Evolutionary conservation across 2,888 invertebrate genomes (phyloP).

Genomic region (Tricholauxania praeusta): DNA sequence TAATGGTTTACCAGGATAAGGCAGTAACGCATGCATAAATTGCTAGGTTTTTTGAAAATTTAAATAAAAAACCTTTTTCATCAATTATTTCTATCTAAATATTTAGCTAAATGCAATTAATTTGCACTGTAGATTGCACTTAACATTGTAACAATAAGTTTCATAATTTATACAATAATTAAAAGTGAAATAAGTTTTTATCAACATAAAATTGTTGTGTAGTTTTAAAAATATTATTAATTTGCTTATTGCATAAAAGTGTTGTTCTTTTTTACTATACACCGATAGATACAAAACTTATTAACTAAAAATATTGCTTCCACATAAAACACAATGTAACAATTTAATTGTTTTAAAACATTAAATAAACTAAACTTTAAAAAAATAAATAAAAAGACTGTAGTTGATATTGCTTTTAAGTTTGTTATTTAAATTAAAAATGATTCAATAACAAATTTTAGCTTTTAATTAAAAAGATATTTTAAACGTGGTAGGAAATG

Average conservation of each 20-base stretch:
- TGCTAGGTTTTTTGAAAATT: too few species aligned
- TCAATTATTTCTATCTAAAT: too few species aligned
- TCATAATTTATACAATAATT: background rate
- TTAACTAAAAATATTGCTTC: constrained; percentile 52
- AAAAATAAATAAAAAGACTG: constrained; percentile 56
- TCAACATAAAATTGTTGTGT: background rate
- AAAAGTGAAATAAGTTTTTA: background rate
- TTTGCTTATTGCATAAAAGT: constrained; percentile 11
- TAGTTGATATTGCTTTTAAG: constrained; percentile 50
- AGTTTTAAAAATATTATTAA: background rate
- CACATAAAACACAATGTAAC: constrained; percentile 45
- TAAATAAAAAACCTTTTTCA: too few species aligned
- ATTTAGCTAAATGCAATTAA: too few species aligned
- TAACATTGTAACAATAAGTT: too few species aligned
- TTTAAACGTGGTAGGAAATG: background rate
- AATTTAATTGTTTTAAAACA: constrained; percentile 23
- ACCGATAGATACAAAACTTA: constrained; percentile 14
- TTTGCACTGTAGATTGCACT: too few species aligned
- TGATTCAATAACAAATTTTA: too few species aligned
- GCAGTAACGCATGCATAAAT: too few species aligned
- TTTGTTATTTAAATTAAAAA: background rate
- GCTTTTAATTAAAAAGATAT: background rate
- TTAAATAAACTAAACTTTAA: constrained; percentile 5
- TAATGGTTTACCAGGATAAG: too few species aligned
- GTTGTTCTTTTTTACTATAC: constrained; percentile 6